These are phyloP conservation scores for Halictus ligatus DNA, from an alignment of 2,888 invertebrate species.

Conservation along the genomic window DNA sequence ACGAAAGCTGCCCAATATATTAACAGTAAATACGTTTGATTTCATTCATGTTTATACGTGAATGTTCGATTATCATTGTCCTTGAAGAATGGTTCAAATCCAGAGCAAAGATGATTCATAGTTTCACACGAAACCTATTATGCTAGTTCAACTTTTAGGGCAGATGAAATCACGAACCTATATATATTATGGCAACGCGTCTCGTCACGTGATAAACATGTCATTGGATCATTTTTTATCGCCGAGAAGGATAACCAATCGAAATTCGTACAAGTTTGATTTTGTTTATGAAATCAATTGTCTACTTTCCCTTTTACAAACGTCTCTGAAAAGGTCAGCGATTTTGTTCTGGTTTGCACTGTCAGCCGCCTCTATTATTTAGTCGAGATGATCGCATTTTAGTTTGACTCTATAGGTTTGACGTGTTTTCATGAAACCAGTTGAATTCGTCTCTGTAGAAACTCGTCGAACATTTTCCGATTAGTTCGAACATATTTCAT, in stretches of 20 bases:
- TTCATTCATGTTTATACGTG: background rate
- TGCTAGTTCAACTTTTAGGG: background rate
- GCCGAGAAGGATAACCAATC: background rate
- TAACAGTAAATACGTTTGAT: no score
- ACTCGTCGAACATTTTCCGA: background rate
- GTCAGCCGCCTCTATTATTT: background rate
- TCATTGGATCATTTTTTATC: background rate
- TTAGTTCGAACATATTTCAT: background rate
- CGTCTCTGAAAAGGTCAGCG: background rate
- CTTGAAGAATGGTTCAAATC: background rate
- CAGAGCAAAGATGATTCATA: background rate
- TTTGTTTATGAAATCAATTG: background rate
- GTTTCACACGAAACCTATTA: background rate
- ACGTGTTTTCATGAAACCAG: conserved; percentile 28
- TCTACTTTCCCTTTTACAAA: background rate
- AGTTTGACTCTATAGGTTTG: background rate
- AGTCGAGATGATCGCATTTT: background rate
- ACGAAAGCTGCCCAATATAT: background rate
- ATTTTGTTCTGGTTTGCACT: background rate
- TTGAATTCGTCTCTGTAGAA: background rate
- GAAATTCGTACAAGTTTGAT: background rate
- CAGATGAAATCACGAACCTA: background rate
- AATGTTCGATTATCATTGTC: background rate
- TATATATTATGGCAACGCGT: background rate
- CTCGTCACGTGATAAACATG: background rate